Base-by-base conservation (phyloP, 2,888 invertebrate species). In the Apodemia zela region DNA sequence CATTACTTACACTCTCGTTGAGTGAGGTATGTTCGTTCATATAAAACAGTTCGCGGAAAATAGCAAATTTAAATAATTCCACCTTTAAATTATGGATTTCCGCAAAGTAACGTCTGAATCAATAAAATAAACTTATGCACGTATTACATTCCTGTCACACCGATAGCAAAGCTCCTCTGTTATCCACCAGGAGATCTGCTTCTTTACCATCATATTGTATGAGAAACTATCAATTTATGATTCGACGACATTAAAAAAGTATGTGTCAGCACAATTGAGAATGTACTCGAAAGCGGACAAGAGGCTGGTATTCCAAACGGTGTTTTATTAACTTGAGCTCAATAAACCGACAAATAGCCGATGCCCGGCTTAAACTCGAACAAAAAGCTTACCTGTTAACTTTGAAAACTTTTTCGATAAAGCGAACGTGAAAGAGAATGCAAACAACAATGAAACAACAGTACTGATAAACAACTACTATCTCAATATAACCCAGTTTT, bases 401-500 rank as follows among this genome's bases (percentile, higher is more conserved):
- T 72, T 73, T 60, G 67, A 69, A 69, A 72, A 75, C 74, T 74
- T 80, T 77, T 77, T 78, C 69, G 77, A 80, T 77, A 66, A 73
- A 75, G 68, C 73, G 66, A 73, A 72, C 72, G 71, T 72, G 70
- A 73, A 69, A 68, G 73, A 76, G 75, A 82, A 80, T 76, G 74
- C 78, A 76, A 83, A 84, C 82, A 73, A 73, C 70, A 85, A 80
- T 79, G 71, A 76, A 73, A 75, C 77, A 80, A 81, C 77, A 76
- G 77, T 72, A 80, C 74, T 76, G 76, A 78, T 77, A 76, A 75
- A 73, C 75, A 75, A 73, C 75, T 73, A 74, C 78, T 85, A 85
- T 85, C 79, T 80, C 78, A 73, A 75, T 78, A 77, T 82, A 84
- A 82, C 82, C 83, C 75, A 86, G 82, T 84, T 85, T 71, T 73